Evolutionary conservation across 1,140 invertebrate species (phyloP), one percentile per base, ranked within the genome.

Genomic region (Heterodera schachtii): DNA sequence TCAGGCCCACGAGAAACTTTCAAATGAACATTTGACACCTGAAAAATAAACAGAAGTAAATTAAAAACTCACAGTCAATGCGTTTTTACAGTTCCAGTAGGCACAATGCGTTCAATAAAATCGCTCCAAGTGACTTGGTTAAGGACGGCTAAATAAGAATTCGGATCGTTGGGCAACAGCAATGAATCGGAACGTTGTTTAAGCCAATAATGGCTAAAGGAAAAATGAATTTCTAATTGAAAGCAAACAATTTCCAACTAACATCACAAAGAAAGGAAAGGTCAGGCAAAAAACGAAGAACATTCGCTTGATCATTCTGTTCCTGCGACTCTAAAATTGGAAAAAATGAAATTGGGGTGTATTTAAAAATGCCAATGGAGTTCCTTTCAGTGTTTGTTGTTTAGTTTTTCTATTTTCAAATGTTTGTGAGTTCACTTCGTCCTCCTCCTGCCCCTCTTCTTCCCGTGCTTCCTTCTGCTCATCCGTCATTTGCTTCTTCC

Each of bases 101-200:
- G 74, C 60, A 75, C 49, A 66, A 75, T 75, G 49, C 44, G 19
- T 5, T 75, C 74, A 21, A 60, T 19, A 47, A 75, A 75, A 46
- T 75, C 43, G 46, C 21, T 75, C 74, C 74, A 75, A 16, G 74
- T 75, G 43, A 75, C 7, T 19, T 71, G 31, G 11, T 71, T 71
- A 4, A 71, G 13, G 21, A 43, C 11, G 69, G 69, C 57, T 5
- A 64, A 64, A 64, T 64, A 64, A 5, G 57, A 64, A 64, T 64
- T 64, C 16, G 57, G 57, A 19, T 64, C 69, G 19, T 46, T 71
- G 21, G 69, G 69, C 31, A 71, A 43, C 69, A 43, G 8, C 69
- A 71, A 71, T 4, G 44, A 71, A 43, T 71, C 44, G 69, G 31
- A 71, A n/a, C 31, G 69, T 11, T 13, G 69, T 41, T 71, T 43